Evolutionary conservation across 2,888 invertebrate genomes (phyloP), one percentile per base, ranked within the genome.

Genomic region (Ptilodon capucinus): DNA sequence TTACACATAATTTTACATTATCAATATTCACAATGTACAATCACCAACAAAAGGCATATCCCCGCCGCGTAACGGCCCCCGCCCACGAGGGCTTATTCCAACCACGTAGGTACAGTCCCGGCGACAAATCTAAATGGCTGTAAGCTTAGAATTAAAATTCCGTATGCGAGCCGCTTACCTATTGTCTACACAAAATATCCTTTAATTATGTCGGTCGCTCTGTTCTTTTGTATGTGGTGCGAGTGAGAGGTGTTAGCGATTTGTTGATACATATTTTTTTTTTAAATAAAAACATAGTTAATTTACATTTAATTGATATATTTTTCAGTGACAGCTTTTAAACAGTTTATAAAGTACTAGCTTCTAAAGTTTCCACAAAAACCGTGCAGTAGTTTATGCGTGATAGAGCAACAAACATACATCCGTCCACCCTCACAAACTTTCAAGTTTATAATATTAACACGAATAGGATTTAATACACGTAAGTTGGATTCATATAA

Each of bases 161-260:
- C 64, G 79, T 73, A 76, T 78, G 79, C 84, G 76, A 69, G 65
- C 68, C 78, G 74, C 82, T 80, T 81, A 82, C 80, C 81, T 82
- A 84, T 86, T 86, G 85, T 87, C 83, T 83, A 77, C 81, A 80
- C 81, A 83, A 84, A 86, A 85, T 82, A 82, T 81, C 79, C 81
- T 81, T 76, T 86, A 85, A 86, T 86, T 84, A 84, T 82, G 79
- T 78, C 61, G 69, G 71, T 63, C 67, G 69, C 68, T 71, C 72
- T 65, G 68, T 72, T 76, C 65, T 76, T 74, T 71, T 56, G 38
- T 46, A 28, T 55, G 36, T 34, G 65, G 69, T 57, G 0, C 18
- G 55, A 58, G 43, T 42, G 40, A 51, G 3, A 52, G 38, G 51
- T 21, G 21, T 13, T 0, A 55, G 63, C 58, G 61, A 35, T 25